Base-by-base conservation (phyloP, 1,140 invertebrate species). In the Spodoptera frugiperda region DNA sequence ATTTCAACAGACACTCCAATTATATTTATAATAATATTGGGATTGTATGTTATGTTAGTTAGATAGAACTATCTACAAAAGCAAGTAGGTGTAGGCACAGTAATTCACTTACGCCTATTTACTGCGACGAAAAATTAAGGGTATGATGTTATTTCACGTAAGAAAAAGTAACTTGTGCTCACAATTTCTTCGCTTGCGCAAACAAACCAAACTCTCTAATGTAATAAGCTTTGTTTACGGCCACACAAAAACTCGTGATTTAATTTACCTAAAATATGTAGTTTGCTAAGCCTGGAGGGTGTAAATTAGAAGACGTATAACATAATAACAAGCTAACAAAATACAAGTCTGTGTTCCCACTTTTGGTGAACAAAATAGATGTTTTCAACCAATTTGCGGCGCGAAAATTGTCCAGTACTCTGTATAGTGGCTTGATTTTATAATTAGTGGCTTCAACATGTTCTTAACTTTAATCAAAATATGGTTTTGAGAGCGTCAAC, bases 301-400 rank as follows among this genome's bases (percentile, higher is more conserved):
- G 6, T n/a, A 44, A 61, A 61, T 61, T 61, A 61, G 33, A 39
- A 39, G 30, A 15, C 57, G 39, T 11, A 9, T 61, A n/a, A 61
- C 17, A 15, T 17, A 61, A 61, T 61, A 17, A 39, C 8, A 39
- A 9, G 30, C 6, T 10, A 15, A 44, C 57, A 9, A 61, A 61
- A 33, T 33, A 33, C n/a, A 15, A 53, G 12, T 11, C 44, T 3
- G n/a, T 33, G 25, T n/a, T n/a, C 5, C 14, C 25, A 59, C 25
- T n/a, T 59, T 59, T 33, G 10, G 10, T 10, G 4, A 1, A 5
- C 4, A 33, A n/a, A 19, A 54, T 54, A 21, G 12, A 15, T 54
- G 17, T 54, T 54, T 17, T 19, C 15, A n/a, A 54, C 17, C 11
- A 54, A 54, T 54, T 54, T 21, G 49, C 17, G 15, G 33, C 6